These are phyloP conservation scores for Oscarella lobularis DNA, from an alignment of 37 sponge, comb jelly and placozoan species.

Conservation along the genomic window DNA sequence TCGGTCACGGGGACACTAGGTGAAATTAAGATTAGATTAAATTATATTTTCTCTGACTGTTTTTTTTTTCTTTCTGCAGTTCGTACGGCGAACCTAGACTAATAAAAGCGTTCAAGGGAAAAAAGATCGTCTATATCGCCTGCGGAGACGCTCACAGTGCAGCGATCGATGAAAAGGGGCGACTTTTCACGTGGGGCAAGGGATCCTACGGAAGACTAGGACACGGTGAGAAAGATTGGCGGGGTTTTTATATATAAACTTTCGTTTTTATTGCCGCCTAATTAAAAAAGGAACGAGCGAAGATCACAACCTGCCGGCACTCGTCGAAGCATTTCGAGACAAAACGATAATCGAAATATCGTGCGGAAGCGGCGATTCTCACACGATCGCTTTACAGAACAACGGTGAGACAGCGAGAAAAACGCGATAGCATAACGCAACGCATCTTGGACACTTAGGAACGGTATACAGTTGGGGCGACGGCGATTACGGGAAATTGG, in stretches of 20 bases:
- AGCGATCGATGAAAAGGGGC: conserved; percentile 71
- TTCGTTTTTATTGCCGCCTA: not conserved
- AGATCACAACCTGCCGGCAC: conserved; percentile 64
- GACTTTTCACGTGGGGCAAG: conserved; percentile 28
- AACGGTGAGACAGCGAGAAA: conserved; percentile 28
- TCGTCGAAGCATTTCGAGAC: conserved; percentile 46
- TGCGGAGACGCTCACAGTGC: conserved; percentile 86
- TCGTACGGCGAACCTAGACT: conserved; percentile 53
- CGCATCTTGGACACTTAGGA: conserved; percentile 20
- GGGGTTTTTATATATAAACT: not conserved
- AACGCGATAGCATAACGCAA: not conserved
- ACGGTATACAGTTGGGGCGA: conserved; percentile 85
- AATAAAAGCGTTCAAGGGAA: conserved; percentile 68
- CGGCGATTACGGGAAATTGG: conserved; percentile 73
- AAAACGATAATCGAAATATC: conserved; percentile 50
- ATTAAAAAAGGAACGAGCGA: conserved; percentile 42
- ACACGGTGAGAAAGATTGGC: conserved; percentile 51
- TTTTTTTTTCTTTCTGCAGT: conserved; percentile 15
- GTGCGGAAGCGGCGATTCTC: conserved; percentile 79
- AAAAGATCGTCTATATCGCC: conserved; percentile 59
- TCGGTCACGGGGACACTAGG: conserved; percentile 72
- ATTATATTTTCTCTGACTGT: not conserved
- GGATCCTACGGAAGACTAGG: conserved; percentile 80
- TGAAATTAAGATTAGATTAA: no score
- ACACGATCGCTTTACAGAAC: conserved; percentile 68